Base-by-base conservation (phyloP, 2,888 invertebrate genomes). In the Epistrophe eligans region DNA sequence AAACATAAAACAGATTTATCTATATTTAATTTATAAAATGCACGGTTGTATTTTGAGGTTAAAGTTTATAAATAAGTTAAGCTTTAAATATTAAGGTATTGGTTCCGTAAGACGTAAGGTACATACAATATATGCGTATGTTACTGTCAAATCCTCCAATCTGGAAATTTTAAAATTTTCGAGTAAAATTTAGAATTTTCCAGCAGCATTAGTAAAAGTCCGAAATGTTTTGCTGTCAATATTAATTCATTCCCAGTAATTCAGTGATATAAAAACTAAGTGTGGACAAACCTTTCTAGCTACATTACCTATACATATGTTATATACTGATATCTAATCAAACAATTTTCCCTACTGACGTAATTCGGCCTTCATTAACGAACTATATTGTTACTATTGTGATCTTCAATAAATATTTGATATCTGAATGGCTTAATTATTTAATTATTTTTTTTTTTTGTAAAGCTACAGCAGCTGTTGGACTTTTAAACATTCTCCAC, bases 351-450 rank as follows among this genome's bases (percentile, higher is more conserved):
- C 45, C 45, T 45, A 17, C 13, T 40, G 40, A 60, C 60, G 60
- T 40, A 24, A 24, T 15, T 40, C 60, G n/a, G 17, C 19, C 45
- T 35, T 82, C 55, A 82, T 77, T 62, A 45, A 45, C n/a, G 0
- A 28, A 28, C 43, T 45, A 6, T 24, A 64, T 62, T 62, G 19
- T 5, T 13, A 11, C 32, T 71, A 35, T 79, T 79, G 43, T 74
- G 43, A 71, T 52, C 79, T 71, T 45, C 28, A 24, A 50, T 48
- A 72, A 80, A 80, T 67, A 80, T 84, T 70, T 67, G 72, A 77
- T 80, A 77, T 77, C 70, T 38, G 13, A 64, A 71, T 43, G 58
- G 19, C 19, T 66, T 57, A 60, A 62, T 52, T 40, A 66, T 82
- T 77, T 19, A 55, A 82, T 70, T 77, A 38, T n/a, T 1, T 0